A percentile compares a stretch with the other conserved stretches of the same genome.
These are phyloP conservation scores for Porites lutea DNA, from an alignment of 64 coral and sea anemone species.

Conservation along the genomic window DNA sequence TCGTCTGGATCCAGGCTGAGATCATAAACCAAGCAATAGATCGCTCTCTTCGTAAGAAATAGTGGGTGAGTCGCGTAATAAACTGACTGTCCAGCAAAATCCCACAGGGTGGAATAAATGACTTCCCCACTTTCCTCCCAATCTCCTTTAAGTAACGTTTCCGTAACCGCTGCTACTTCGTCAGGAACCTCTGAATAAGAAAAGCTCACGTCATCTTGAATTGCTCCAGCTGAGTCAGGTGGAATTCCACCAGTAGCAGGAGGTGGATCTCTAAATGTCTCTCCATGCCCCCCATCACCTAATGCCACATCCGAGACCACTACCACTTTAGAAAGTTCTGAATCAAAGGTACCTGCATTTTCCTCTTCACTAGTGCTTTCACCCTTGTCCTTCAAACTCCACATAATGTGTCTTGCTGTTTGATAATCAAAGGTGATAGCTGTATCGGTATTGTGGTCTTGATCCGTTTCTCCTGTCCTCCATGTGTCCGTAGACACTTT, in stretches of 20 bases:
- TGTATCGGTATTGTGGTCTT: background rate
- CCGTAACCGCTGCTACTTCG: no score
- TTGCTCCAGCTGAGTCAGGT: background rate
- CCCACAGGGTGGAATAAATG: background rate
- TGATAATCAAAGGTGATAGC: background rate
- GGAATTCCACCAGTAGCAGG: no score
- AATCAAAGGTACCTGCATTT: background rate
- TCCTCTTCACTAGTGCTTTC: background rate
- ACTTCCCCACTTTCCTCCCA: background rate
- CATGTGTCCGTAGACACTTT: no score
- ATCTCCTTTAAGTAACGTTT: background rate
- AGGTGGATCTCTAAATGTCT: no score
- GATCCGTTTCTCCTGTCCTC: background rate
- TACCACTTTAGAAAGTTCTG: background rate
- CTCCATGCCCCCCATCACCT: no score
- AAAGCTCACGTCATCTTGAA: background rate
- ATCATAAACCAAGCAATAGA: no score
- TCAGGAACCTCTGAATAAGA: background rate
- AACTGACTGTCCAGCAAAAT: background rate
- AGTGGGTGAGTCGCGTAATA: no score
- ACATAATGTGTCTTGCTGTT: background rate
- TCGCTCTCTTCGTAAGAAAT: no score
- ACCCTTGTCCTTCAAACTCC: background rate
- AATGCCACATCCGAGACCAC: no score
- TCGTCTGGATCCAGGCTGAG: background rate